Conservation (phyloP, 2,113 vertebrate genomes). For the Excalfactoria chinensis region DNA sequence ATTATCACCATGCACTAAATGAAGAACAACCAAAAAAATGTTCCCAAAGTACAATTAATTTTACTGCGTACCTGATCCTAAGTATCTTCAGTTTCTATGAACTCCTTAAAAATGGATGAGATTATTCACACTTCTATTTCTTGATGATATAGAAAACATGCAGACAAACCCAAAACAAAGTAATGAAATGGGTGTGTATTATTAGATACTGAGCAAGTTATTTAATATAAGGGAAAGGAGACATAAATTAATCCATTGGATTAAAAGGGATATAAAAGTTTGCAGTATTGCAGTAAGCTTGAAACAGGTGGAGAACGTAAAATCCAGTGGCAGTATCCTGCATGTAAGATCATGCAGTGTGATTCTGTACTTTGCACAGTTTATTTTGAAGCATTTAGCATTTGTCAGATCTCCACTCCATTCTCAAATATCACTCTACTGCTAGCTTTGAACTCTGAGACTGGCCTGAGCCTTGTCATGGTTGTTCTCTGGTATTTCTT, state of each 20-base stretch:
- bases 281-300: not conserved
- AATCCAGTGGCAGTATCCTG: too few species aligned
- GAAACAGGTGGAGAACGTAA: not conserved
- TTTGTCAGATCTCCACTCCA: not conserved
- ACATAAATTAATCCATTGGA: not conserved
- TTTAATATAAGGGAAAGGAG: not conserved
- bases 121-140: not conserved
- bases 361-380: not conserved
- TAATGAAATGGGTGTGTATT: not conserved
- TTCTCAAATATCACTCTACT: not conserved
- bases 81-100: conserved; percentile 10
- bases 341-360: accelerated
- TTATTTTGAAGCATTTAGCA: not conserved
- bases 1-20: not conserved
- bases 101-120: not conserved
- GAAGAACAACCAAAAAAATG: not conserved
- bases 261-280: not conserved
- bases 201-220: not conserved
- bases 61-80: not conserved
- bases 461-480: not conserved
- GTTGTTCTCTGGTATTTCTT: not conserved
- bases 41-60: not conserved
- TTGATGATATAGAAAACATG: not conserved
- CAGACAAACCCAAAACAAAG: not conserved
- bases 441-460: not conserved